Percentiles rank a stretch among this genome's conserved stretches.
phyloP scores from a whole-genome alignment of 2,888 invertebrate genomes.

The Harpalus rufipes region DNA sequence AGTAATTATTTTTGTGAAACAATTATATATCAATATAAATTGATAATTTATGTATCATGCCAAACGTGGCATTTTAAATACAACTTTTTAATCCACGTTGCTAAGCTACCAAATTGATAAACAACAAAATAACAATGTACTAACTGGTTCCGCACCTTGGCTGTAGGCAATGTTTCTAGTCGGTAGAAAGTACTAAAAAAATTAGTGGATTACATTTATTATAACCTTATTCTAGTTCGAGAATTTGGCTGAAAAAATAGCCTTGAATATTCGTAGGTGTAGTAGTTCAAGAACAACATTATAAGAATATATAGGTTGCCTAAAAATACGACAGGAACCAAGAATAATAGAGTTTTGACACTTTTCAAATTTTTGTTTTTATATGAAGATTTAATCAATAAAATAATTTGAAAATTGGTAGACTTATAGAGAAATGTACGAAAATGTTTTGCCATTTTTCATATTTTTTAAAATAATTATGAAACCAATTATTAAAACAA shows the following conservation, averaged over 20 bases:
- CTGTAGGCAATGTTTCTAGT: slow-evolving; percentile 34
- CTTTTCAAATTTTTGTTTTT: no score
- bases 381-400: no score
- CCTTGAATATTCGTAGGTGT: slow-evolving; percentile 37
- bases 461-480: no score
- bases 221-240: slow-evolving; percentile 3
- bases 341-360: background rate
- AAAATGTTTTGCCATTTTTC: no score
- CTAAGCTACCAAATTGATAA: background rate
- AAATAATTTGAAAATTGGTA: no score
- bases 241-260: slow-evolving; percentile 3
- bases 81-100: background rate
- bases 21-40: background rate
- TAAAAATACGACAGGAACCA: background rate
- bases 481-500: no score
- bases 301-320: slow-evolving; percentile 2
- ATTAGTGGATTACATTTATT: slow-evolving; percentile 6
- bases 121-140: background rate
- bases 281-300: slow-evolving; percentile 34
- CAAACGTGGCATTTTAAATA: background rate
- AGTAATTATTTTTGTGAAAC: background rate
- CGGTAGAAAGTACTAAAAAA: slow-evolving; percentile 55
- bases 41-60: background rate
- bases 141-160: slow-evolving; percentile 49
- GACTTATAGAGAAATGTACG: no score